Percentiles rank a stretch among this genome's conserved stretches.
These are phyloP conservation scores for Montifringilla adamsi DNA, from an alignment of 2,113 vertebrate genomes.

Conservation along the genomic window DNA sequence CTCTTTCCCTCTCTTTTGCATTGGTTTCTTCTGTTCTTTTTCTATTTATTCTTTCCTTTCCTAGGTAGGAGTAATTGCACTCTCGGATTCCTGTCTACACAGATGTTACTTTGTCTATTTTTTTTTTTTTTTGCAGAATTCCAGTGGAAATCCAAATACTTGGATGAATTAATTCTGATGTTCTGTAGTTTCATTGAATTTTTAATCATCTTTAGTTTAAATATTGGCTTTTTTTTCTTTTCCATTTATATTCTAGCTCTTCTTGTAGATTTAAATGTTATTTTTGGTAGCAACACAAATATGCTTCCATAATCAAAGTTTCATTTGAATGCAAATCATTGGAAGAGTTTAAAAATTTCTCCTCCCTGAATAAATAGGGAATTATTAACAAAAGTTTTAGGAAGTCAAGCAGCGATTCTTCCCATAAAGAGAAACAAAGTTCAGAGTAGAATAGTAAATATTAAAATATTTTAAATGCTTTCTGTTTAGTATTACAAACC, in stretches of 20 bases:
- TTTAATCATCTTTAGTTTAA: background rate
- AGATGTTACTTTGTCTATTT: background rate
- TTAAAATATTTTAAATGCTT: background rate
- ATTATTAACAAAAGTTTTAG: background rate
- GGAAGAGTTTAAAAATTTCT: background rate
- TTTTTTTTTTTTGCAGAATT: background rate
- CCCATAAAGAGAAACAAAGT: background rate
- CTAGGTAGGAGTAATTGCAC: background rate
- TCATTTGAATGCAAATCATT: background rate
- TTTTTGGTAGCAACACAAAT: background rate
- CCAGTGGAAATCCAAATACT: background rate
- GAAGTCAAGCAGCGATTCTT: background rate
- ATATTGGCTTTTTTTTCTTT: background rate
- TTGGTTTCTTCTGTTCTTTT: background rate
- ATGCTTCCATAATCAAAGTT: background rate
- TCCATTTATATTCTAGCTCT: background rate
- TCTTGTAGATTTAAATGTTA: background rate
- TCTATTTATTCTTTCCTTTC: background rate
- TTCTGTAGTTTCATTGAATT: background rate
- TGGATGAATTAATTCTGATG: background rate
- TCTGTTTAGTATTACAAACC: background rate
- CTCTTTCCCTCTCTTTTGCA: background rate
- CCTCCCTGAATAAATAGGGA: background rate
- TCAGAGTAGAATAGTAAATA: background rate
- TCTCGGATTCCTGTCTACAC: background rate